phyloP scores from a whole-genome alignment of 2,888 invertebrate genomes.

The Diaperis boleti region DNA sequence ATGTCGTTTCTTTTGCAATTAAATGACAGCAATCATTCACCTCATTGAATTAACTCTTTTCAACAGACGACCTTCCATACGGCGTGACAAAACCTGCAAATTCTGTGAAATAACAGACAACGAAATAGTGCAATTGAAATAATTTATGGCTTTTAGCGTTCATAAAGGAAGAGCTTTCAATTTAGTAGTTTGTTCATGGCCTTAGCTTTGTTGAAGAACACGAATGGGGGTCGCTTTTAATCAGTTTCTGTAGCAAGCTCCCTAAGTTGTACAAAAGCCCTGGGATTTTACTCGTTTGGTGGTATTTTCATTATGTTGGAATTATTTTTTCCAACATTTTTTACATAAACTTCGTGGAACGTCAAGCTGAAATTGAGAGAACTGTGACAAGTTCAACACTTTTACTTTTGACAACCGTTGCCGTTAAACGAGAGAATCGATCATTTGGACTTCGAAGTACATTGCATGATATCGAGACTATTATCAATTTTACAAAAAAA shows the following conservation, averaged over 20 bases:
- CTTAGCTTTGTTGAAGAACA: constrained; percentile 16
- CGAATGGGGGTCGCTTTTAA: constrained; percentile 26
- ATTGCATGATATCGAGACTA: constrained; percentile 1
- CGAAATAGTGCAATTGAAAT: constrained; percentile 42
- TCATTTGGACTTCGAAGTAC: background rate
- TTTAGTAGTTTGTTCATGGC: constrained; percentile 29
- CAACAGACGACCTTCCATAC: constrained; percentile 27
- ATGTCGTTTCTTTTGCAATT: constrained; percentile 18
- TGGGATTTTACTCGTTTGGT: background rate
- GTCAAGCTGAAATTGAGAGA: background rate
- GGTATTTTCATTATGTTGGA: background rate
- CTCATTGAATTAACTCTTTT: constrained; percentile 36
- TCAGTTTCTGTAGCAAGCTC: constrained; percentile 11
- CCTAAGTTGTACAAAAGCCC: constrained; percentile 7
- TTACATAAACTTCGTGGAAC: background rate
- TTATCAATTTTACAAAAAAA: background rate
- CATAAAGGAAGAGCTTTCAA: constrained; percentile 28
- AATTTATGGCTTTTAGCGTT: constrained; percentile 38
- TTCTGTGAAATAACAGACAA: constrained; percentile 34
- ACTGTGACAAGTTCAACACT: constrained; percentile 14
- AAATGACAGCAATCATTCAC: constrained; percentile 39
- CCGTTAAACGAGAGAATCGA: too few species aligned
- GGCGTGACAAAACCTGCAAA: constrained; percentile 35
- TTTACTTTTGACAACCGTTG: constrained; percentile 22
- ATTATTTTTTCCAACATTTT: background rate